phyloP scores from a whole-genome alignment of 2,113 vertebrate species.

The Oreochromis tanganicae region DNA sequence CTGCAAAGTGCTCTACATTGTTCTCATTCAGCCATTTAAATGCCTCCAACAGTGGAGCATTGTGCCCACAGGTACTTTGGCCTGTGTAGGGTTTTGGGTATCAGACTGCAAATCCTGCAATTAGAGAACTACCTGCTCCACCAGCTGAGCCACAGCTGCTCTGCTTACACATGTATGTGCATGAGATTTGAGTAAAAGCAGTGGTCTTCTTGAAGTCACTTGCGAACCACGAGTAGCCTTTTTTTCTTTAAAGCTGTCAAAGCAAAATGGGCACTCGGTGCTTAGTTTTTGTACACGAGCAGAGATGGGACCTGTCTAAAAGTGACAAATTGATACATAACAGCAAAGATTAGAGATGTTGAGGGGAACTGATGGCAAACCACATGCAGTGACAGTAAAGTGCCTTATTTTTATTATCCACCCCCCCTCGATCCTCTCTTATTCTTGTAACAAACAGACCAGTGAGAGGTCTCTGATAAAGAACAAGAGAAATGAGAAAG shows the following conservation, averaged over 20 bases:
- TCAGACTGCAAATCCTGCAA: neutral
- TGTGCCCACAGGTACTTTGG: neutral
- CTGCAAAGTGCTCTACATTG: neutral
- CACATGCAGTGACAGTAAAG: neutral
- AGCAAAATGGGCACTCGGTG: neutral
- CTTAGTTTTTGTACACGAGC: neutral
- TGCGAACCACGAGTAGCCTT: accelerated
- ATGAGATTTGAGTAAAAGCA: neutral
- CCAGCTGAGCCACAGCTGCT: neutral
- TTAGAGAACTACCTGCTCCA: neutral
- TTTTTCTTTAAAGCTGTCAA: no score
- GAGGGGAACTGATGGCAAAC: neutral
- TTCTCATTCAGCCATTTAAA: neutral
- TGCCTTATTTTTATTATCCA: neutral
- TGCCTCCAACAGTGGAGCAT: neutral
- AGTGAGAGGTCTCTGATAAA: neutral
- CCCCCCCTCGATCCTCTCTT: neutral
- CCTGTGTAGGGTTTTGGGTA: neutral
- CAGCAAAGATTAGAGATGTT: neutral
- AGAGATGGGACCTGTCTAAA: neutral
- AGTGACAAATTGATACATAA: neutral
- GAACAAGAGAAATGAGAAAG: neutral
- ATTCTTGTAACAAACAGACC: neutral
- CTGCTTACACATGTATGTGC: neutral
- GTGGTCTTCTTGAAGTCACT: neutral